phyloP scores from a whole-genome alignment of 2,797 vertebrate genomes.

The Argentina silus region DNA sequence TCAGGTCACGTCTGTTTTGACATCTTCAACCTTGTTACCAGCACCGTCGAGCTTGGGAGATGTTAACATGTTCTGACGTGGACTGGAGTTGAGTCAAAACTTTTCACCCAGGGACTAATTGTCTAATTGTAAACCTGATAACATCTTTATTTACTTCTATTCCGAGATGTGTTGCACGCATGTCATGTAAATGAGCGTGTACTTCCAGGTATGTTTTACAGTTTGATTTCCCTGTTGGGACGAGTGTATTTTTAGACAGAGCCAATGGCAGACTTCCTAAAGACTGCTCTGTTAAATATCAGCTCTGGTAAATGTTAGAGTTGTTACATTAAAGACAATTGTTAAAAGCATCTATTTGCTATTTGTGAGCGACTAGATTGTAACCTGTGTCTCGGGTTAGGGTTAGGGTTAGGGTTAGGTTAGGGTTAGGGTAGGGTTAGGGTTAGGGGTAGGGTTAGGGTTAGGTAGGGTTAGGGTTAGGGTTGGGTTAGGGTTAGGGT shows the following conservation, averaged over 20 bases:
- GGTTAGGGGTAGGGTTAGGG: no score
- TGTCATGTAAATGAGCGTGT: not conserved
- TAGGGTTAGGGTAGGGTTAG: no score
- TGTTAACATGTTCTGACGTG: not conserved
- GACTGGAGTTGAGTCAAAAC: not conserved
- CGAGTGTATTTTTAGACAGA: not conserved
- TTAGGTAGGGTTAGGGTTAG: no score
- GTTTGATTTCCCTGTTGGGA: not conserved
- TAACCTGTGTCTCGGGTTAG: no score
- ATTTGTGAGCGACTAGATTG: no score
- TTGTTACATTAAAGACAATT: no score
- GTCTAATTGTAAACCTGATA: not conserved
- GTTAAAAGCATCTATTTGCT: no score
- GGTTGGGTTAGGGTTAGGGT: no score
- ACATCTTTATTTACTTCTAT: not conserved
- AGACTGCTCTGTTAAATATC: not conserved
- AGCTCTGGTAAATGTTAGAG: not conserved
- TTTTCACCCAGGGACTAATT: not conserved
- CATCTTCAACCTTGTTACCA: constrained; percentile 10
- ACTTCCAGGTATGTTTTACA: not conserved
- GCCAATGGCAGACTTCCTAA: not conserved
- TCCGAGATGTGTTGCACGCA: not conserved
- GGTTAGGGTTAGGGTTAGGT: no score
- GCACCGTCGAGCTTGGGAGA: not conserved
- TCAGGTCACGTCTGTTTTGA: constrained; percentile 25